Base-by-base conservation (phyloP, 2,888 invertebrate species). In the Athalia cordata region DNA sequence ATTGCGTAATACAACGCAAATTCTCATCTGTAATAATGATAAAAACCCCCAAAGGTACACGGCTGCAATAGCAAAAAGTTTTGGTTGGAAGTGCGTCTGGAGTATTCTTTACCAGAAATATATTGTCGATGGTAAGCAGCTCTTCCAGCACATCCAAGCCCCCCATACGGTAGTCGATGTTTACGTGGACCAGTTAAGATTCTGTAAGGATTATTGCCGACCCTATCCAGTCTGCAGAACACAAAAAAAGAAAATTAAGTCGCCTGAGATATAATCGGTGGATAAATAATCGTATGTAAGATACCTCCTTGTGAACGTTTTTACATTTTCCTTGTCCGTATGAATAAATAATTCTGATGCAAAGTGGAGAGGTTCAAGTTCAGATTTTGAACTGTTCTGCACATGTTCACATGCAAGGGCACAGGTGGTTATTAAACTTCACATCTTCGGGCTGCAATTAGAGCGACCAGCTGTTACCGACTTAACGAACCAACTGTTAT, bases 151-250 rank as follows among this genome's bases (percentile, higher is more conserved):
- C 67, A 80, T 88, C 5, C 57, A 83, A 67, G 83, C 85, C 62
- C 87, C 88, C 3, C 85, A 87, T 57, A 86, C 84, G 4, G 81
- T 81, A 9, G 80, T 87, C 5, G 78, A 79, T 1, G 84, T 87
- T 5, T 88, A 77, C 79, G 78, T 80, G 15, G 83, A 83, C 67
- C 77, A 66, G 11, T 77, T 82, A 6, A 76, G 80, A 65, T 77
- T 78, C 65, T 79, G 79, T 77, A 78, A 79, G 15, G 75, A 79
- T 61, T 83, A 83, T 66, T 80, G 78, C 52, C 50, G 78, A 74
- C 79, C 80, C 75, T 70, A 77, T 52, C 52, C 72, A 5, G 13
- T 1, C n/a, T 59, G 72, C 57, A 59, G 45, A 7, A 72, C 57
- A 43, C 72, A 15, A 6, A 72, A 59, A 15, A 72, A 72, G 15